These are phyloP conservation scores for Malacoraja senta DNA, from an alignment of 2,797 vertebrate species.

Conservation along the genomic window DNA sequence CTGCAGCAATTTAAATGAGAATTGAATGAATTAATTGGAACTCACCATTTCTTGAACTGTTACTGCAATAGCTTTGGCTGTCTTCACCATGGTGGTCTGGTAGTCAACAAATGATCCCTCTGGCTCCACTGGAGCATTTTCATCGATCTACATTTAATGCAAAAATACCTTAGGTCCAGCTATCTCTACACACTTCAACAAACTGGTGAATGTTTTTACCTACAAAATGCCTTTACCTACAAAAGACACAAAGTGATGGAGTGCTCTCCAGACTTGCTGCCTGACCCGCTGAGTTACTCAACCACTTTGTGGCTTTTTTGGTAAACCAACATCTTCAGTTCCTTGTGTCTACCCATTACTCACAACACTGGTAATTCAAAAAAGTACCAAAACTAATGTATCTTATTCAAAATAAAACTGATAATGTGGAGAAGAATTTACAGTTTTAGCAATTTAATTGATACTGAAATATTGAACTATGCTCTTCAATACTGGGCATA, in stretches of 20 bases:
- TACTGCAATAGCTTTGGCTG: constrained; percentile 91
- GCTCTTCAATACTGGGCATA: no score
- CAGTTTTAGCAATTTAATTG: neutral
- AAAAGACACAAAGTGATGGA: neutral
- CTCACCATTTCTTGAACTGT: constrained; percentile 95
- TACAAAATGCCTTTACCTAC: no score
- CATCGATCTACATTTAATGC: constrained; percentile 65
- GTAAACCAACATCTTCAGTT: no score
- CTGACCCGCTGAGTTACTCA: no score
- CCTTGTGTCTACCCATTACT: neutral
- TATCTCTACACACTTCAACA: neutral
- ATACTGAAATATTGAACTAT: neutral
- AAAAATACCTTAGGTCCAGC: neutral
- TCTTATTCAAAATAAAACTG: neutral
- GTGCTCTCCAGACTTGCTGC: no score
- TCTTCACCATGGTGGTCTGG: constrained; percentile 97
- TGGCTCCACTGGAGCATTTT: constrained; percentile 70
- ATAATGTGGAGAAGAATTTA: neutral
- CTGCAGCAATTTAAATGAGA: neutral
- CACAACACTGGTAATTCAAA: neutral
- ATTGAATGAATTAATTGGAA: constrained; percentile 29
- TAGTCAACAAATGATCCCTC: constrained; percentile 96
- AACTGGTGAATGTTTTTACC: no score
- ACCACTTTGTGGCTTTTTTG: no score
- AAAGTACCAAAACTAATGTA: neutral